phyloP scores from a whole-genome alignment of 53 echinoderm and acorn worm genomes.

The Hippasteria phrygiana region DNA sequence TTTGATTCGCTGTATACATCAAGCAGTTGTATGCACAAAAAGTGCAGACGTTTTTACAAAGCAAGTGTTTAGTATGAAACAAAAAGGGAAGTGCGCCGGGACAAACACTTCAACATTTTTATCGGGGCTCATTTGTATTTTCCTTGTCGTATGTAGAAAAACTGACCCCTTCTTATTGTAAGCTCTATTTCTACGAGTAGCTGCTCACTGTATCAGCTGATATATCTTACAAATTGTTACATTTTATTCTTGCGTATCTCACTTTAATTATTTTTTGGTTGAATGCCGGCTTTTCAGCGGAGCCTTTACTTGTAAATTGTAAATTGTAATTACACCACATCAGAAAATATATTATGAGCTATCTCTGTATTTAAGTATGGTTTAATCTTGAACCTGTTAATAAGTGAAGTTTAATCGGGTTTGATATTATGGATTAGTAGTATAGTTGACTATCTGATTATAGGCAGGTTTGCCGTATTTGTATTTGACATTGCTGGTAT shows the following conservation, averaged over 20 bases:
- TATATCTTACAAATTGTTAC: conserved; percentile 9
- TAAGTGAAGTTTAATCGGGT: not conserved
- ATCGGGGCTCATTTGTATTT: no score
- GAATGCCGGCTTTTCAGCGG: not conserved
- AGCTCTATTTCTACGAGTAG: not conserved
- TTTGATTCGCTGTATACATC: no score
- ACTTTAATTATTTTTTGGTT: conserved; percentile 3
- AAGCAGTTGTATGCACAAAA: no score
- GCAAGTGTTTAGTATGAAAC: no score
- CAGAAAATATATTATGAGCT: conserved; percentile 65
- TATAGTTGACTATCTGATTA: not conserved
- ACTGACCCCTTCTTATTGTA: not conserved
- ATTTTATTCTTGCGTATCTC: conserved; percentile 33
- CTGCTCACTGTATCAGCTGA: conserved; percentile 28
- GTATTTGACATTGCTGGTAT: not conserved
- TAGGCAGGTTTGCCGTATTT: not conserved
- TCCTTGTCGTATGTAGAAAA: no score
- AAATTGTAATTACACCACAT: conserved; percentile 66
- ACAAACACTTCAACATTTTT: no score
- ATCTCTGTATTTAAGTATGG: conserved; percentile 61
- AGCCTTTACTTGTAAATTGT: conserved; percentile 50
- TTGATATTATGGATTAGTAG: not conserved
- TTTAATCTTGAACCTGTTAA: conserved; percentile 6
- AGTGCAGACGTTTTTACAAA: no score
- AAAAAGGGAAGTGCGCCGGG: no score